Conservation (phyloP, 1,140 invertebrate genomes). For the Atta colombica region DNA sequence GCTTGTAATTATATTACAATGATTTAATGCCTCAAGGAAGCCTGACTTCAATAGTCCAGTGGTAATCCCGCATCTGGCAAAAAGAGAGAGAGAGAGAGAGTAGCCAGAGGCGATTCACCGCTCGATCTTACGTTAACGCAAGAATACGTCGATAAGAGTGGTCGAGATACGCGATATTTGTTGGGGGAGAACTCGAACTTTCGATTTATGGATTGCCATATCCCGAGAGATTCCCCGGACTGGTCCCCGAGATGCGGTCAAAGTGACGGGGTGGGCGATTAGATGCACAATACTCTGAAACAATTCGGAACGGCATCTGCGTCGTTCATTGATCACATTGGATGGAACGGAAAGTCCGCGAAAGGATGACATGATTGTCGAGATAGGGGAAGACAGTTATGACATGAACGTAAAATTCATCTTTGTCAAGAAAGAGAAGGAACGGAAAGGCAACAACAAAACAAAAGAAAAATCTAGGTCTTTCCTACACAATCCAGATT, state of each 20-base stretch:
- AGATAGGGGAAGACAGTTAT: conserved; percentile 58
- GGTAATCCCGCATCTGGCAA: conserved; percentile 69
- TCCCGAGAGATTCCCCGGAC: conserved; percentile 76
- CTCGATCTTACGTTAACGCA: conserved; percentile 73
- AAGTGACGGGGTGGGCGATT: conserved; percentile 85
- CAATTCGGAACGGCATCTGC: conserved; percentile 83
- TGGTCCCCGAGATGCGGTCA: conserved; percentile 80
- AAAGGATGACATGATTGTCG: conserved; percentile 56
- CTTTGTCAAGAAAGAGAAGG: neutral
- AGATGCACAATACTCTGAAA: conserved; percentile 83
- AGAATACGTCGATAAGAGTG: conserved; percentile 73
- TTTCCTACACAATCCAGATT: conserved; percentile 48
- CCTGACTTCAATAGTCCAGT: conserved; percentile 64
- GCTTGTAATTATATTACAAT: conserved; percentile 49
- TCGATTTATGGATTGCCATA: conserved; percentile 84
- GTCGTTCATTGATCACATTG: conserved; percentile 84
- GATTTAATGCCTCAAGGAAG: conserved; percentile 66
- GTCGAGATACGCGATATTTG: conserved; percentile 56
- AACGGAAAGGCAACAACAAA: conserved; percentile 27
- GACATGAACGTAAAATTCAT: conserved; percentile 57
- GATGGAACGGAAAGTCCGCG: conserved; percentile 55
- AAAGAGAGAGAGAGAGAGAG: conserved; percentile 15
- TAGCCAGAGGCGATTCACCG: conserved; percentile 66
- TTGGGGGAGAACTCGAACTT: conserved; percentile 79
- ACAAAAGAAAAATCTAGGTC: conserved; percentile 42